Evolutionary conservation across 2,888 invertebrate genomes (phyloP), one percentile per base, ranked within the genome.

Genomic region (Tachina lurida): DNA sequence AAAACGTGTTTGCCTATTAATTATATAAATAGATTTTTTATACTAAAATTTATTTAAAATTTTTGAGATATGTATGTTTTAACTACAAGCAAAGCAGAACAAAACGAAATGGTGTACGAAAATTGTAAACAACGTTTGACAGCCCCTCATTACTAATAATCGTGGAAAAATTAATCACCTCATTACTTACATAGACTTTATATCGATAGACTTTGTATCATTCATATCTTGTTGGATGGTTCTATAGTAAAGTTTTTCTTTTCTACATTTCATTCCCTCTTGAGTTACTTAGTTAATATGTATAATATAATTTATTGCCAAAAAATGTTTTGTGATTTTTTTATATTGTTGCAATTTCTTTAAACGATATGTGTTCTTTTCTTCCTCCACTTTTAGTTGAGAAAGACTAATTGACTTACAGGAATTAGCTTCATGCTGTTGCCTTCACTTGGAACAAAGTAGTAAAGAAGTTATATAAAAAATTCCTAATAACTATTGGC

Each of bases 301-400:
- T 47, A 49, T 47, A 45, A 39, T 31, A 31, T 31, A 31, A 65
- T 67, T 41, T 60, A 43, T 49, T 77, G 12, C 49, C 39, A 39
- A 65, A 19, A 70, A 58, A 49, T 52, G 39, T 60, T 52, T 45
- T 60, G 74, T 54, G 12, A 60, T 73, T 39, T 58, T 49, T 71
- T 17, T 60, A 70, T 62, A 62, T 56, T 63, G 15, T 67, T 81
- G 45, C 19, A 73, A 74, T 60, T 41, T 67, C 49, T 56, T 67
- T 67, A 80, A 80, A 80, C 58, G n/a, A 70, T 73, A 39, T 83
- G 77, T 83, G 70, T 71, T 83, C 86, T 83, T 87, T 87, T 88
- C 84, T 88, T 88, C 84, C 80, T 88, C 84, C 87, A 87, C 80
- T 88, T 88, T 87, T 88, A 88, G 88, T 88, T 85, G 79, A 83